phyloP scores from a whole-genome alignment of 2,113 vertebrate genomes.

The Xyliphius kryptos region DNA sequence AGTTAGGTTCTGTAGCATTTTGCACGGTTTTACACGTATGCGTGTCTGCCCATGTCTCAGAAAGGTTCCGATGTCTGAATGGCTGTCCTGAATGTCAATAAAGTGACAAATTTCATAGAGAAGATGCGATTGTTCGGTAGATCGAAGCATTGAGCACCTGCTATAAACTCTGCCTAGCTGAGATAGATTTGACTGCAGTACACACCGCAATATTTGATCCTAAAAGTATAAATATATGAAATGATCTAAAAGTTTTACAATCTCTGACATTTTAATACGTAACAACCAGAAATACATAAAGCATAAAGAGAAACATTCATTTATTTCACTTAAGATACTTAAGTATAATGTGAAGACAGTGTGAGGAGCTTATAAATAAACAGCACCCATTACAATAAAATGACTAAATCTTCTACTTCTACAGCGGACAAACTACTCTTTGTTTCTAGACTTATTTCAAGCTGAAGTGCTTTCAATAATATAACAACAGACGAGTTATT shows the following conservation, averaged over 20 bases:
- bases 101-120: too few relatives aligned
- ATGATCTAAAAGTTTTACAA: too few relatives aligned
- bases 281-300: not conserved
- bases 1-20: too few relatives aligned
- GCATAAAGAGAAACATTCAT: not conserved
- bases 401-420: not conserved
- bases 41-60: too few relatives aligned
- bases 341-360: not conserved
- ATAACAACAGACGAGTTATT: not conserved
- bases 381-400: not conserved
- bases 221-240: too few relatives aligned
- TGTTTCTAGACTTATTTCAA: slow-evolving; percentile 14
- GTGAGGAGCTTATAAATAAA: not conserved
- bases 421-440: not conserved
- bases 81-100: too few relatives aligned
- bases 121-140: too few relatives aligned
- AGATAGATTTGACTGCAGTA: not conserved
- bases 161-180: not conserved
- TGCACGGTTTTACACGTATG: too few relatives aligned
- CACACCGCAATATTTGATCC: not conserved
- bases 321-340: not conserved
- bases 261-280: not conserved
- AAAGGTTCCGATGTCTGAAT: too few relatives aligned
- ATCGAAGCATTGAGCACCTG: too few relatives aligned
- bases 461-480: slow-evolving; percentile 18